Evolutionary conservation across 2,797 vertebrate genomes (phyloP).

Genomic region (Betta splendens): DNA sequence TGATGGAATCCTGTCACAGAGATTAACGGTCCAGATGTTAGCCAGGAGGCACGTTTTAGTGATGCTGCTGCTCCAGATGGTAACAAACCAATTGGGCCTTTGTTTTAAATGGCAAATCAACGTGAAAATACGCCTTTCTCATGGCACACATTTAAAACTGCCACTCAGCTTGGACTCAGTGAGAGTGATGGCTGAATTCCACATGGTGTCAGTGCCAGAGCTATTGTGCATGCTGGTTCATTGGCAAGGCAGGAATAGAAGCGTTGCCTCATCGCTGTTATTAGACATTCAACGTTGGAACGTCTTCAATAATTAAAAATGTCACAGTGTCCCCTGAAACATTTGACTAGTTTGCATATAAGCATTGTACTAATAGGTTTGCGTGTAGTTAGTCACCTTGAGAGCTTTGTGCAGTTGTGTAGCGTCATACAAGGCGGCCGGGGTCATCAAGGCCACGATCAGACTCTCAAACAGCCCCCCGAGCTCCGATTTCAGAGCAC

Average conservation of each 20-base stretch:
- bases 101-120: constrained; percentile 5
- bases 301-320: too few species aligned
- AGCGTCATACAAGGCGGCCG: constrained; percentile 84
- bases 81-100: not conserved
- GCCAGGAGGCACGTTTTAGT: too few species aligned
- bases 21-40: not conserved
- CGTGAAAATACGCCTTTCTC: not conserved
- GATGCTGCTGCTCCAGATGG: not conserved
- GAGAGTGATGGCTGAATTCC: not conserved
- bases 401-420: constrained; percentile 88
- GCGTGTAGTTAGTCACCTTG: constrained; percentile 82
- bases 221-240: constrained; percentile 4
- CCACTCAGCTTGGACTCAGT: not conserved
- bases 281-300: too few species aligned
- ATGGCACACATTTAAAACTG: constrained; percentile 1
- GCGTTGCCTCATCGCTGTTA: not conserved
- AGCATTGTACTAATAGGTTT: not conserved
- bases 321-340: too few species aligned
- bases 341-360: constrained; percentile 2
- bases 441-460: constrained; percentile 91
- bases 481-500: constrained; percentile 91
- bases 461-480: constrained; percentile 91
- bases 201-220: not conserved
- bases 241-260: constrained; percentile 8
- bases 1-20: not conserved